Conservation (phyloP, 1,140 invertebrate species). For the Zaprionus capensis region DNA sequence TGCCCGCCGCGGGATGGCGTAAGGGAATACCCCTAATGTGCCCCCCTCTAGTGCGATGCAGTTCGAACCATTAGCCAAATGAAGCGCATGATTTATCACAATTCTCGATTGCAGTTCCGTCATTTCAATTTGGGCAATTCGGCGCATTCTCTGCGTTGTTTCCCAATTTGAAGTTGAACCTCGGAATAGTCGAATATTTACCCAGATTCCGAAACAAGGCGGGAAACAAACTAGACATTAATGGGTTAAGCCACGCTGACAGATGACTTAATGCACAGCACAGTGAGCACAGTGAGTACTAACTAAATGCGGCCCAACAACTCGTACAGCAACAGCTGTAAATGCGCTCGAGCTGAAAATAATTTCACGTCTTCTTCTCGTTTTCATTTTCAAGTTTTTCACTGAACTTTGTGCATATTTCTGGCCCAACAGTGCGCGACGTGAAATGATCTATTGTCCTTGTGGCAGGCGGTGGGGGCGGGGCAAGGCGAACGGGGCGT, state of each 20-base stretch:
- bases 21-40: conserved; percentile 4
- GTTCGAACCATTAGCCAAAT: conserved; percentile 53
- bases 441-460: conserved; percentile 67
- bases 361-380: conserved; percentile 50
- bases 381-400: conserved; percentile 48
- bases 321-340: conserved; percentile 13
- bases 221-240: conserved; percentile 39
- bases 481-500: conserved; percentile 2
- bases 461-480: neutral
- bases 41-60: neutral
- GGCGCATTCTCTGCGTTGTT: neutral
- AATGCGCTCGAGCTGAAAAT: conserved; percentile 61
- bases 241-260: conserved; percentile 55
- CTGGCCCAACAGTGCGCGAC: conserved; percentile 8
- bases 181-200: neutral
- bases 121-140: conserved; percentile 33
- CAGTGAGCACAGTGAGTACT: conserved; percentile 23
- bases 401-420: conserved; percentile 52
- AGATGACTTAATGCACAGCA: conserved; percentile 52
- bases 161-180: neutral
- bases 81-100: conserved; percentile 73
- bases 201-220: conserved; percentile 18
- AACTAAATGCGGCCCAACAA: conserved; percentile 43
- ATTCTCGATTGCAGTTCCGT: conserved; percentile 38
- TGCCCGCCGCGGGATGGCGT: conserved; percentile 33